Percentiles rank a stretch among this genome's conserved stretches.
These are phyloP conservation scores for Xestia sexstrigata DNA, from an alignment of 2,888 invertebrate genomes.

Conservation along the genomic window DNA sequence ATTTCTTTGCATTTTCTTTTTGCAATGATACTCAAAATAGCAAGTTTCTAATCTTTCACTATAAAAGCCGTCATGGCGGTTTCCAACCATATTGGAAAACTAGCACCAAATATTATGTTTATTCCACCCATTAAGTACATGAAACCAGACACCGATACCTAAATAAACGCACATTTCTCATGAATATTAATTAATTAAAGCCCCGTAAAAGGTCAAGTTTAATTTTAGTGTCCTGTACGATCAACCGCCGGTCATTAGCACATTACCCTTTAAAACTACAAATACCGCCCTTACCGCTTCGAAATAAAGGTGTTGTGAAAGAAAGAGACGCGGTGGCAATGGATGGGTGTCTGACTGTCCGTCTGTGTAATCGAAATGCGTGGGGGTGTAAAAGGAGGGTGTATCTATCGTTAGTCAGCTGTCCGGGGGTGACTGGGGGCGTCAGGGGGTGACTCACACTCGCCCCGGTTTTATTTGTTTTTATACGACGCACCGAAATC, in stretches of 20 bases:
- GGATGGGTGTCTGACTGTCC: conserved; percentile 23
- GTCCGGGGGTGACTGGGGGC: conserved; percentile 50
- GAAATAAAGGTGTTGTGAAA: neutral
- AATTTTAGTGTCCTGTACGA: conserved; percentile 57
- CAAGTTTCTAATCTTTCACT: neutral
- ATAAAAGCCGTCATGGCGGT: neutral
- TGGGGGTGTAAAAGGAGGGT: conserved; percentile 61
- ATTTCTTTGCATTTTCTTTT: neutral
- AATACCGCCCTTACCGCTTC: neutral
- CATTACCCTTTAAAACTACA: neutral
- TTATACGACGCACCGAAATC: conserved; percentile 68
- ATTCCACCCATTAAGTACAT: neutral
- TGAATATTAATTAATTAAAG: conserved; percentile 38
- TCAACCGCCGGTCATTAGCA: neutral
- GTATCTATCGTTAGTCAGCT: conserved; percentile 67
- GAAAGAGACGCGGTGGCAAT: neutral
- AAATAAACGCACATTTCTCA: conserved; percentile 21
- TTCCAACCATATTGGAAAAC: neutral
- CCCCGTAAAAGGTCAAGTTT: conserved; percentile 66
- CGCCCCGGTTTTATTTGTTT: conserved; percentile 68
- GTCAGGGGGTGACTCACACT: conserved; percentile 65
- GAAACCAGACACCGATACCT: neutral
- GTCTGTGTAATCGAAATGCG: conserved; percentile 52
- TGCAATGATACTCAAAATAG: neutral
- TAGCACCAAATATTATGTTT: neutral